Evolutionary conservation across 92 coral and sea anemone genomes (phyloP).

Genomic region (Paramuricea clavata): DNA sequence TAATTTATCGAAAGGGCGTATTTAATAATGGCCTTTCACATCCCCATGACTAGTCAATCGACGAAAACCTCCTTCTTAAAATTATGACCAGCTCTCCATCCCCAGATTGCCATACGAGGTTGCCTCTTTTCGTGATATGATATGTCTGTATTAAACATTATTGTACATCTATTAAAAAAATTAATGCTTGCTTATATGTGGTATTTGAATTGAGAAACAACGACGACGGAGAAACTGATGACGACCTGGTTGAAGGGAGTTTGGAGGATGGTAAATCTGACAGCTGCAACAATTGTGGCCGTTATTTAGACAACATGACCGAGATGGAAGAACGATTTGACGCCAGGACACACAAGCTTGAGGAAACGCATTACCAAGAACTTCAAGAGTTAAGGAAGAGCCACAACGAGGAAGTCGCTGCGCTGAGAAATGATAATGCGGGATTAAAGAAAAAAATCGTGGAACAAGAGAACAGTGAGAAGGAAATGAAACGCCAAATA

Average conservation of each 20-base stretch:
- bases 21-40: too few relatives aligned
- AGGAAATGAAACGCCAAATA: constrained; percentile 1
- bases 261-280: not conserved
- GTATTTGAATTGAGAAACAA: not conserved
- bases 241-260: not conserved
- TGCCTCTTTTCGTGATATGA: too few relatives aligned
- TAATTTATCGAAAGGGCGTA: too few relatives aligned
- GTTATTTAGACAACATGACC: not conserved
- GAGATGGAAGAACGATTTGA: not conserved
- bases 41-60: too few relatives aligned
- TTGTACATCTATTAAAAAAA: too few relatives aligned
- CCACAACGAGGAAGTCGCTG: not conserved
- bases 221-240: not conserved
- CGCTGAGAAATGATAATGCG: not conserved
- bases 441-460: not conserved
- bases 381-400: not conserved
- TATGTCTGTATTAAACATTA: too few relatives aligned
- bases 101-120: too few relatives aligned
- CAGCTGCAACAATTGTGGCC: not conserved
- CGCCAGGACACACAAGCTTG: not conserved
- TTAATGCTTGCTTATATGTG: not conserved
- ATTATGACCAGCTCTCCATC: too few relatives aligned
- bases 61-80: too few relatives aligned
- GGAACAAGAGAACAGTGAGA: not conserved
- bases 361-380: not conserved